Conservation (phyloP, 35 echinoderm and acorn worm species). For the Apostichopus californicus region DNA sequence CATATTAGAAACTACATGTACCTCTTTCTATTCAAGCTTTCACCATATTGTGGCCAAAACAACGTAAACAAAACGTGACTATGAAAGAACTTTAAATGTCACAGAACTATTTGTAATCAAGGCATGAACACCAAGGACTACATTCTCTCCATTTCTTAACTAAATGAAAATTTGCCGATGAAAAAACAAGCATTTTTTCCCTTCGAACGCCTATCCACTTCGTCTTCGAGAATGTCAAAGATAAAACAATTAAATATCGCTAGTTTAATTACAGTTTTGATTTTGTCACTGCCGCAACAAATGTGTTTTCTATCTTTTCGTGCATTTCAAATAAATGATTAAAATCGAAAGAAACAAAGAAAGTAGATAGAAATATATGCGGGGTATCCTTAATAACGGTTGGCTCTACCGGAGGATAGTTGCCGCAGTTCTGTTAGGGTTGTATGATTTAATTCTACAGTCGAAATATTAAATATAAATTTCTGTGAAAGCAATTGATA, state of each 20-base stretch:
- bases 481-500: not conserved
- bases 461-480: not conserved
- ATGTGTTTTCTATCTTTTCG: not conserved
- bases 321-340: not conserved
- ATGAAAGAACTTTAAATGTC: too few species aligned
- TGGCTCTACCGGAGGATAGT: not conserved
- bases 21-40: too few species aligned
- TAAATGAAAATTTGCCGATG: not conserved
- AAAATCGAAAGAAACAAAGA: not conserved
- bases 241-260: not conserved
- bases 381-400: not conserved
- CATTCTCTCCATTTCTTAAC: not conserved
- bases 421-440: not conserved
- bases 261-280: not conserved
- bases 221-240: not conserved
- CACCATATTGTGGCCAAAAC: too few species aligned
- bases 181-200: not conserved
- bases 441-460: not conserved
- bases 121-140: not conserved
- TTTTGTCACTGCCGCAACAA: not conserved
- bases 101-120: not conserved
- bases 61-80: too few species aligned
- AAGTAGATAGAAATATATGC: not conserved
- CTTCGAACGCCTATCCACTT: not conserved
- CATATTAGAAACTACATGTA: not conserved